Base-by-base conservation (phyloP, 2,888 invertebrate genomes). In the Mayetiola destructor region DNA sequence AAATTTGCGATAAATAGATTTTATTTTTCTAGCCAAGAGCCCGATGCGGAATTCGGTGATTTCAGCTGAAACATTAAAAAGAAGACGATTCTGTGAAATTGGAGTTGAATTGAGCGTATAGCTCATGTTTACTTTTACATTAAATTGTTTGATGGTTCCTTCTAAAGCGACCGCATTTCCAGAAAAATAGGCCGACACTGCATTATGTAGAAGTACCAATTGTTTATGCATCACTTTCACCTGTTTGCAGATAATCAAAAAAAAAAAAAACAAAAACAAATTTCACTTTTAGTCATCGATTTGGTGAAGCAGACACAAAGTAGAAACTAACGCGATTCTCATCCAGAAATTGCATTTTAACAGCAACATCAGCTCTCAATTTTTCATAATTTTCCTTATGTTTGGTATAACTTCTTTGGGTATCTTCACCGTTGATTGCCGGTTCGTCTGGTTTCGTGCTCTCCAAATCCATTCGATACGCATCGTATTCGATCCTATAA, bases 171-270 rank as follows among this genome's bases (percentile, higher is more conserved):
- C 81, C 70, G 91, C 90, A 77, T 97, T 97, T 57, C 96, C 95
- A 66, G 93, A 91, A 76, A 95, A 96, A 75, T 95, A 97, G 8
- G 95, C 94, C 32, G 94, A 88, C 59, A 95, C 85, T 1, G 96
- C 96, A 75, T 95, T 95, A 75, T 97, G 95, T 73, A 96, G 90
- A 64, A 97, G 75, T 58, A 95, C 77, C 62, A 97, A 76, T 71
- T 97, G 96, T 71, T 96, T 96, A 75, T 95, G 94, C 95, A 97
- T 95, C 64, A 96, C 95, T 75, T 96, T 95, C 66, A 95, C 88
- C 92, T 96, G 74, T n/a, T n/a, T n/a, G n/a, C n/a, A n/a, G n/a
- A n/a, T n/a, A n/a, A n/a, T n/a, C n/a, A n/a, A n/a, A n/a, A n/a
- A n/a, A n/a, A n/a, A n/a, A n/a, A n/a, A 74, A 72, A 30, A 62